Percentiles rank a stretch among this genome's conserved stretches.
These are phyloP conservation scores for Oxystoma pomonae DNA, from an alignment of 2,888 invertebrate genomes.

Conservation along the genomic window DNA sequence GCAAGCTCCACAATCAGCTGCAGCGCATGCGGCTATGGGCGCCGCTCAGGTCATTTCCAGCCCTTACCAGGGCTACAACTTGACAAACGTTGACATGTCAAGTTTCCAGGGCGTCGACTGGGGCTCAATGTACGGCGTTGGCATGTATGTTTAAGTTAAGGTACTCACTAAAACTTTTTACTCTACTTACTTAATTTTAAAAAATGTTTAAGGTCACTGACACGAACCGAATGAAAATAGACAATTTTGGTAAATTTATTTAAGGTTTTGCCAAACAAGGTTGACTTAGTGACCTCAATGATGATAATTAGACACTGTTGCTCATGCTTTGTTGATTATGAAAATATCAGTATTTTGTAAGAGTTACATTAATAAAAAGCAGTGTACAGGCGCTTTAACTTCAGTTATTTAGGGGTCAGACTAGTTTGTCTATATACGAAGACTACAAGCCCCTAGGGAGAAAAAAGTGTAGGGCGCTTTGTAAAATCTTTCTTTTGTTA, in stretches of 20 bases:
- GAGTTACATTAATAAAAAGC: too few species aligned
- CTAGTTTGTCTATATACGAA: too few species aligned
- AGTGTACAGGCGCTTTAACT: too few species aligned
- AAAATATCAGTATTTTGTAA: background rate
- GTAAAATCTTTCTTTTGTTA: background rate
- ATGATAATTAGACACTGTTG: background rate
- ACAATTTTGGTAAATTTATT: too few species aligned
- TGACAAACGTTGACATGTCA: slow-evolving; percentile 88
- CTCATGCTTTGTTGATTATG: background rate
- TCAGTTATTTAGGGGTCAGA: too few species aligned
- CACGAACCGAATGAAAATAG: background rate
- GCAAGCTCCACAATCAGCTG: slow-evolving; percentile 47
- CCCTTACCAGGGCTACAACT: slow-evolving; percentile 72
- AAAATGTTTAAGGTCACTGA: background rate
- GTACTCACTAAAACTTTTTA: background rate
- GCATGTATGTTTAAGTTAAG: slow-evolving; percentile 77
- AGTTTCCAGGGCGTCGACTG: slow-evolving; percentile 90
- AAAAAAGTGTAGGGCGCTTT: background rate
- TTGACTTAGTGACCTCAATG: background rate
- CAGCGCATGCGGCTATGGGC: slow-evolving; percentile 57
- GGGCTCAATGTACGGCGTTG: slow-evolving; percentile 89
- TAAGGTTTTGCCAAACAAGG: background rate
- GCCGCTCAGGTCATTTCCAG: slow-evolving; percentile 65
- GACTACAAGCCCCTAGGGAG: too few species aligned
- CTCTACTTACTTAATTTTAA: background rate